Evolutionary conservation across 2,888 invertebrate genomes (phyloP), one percentile per base, ranked within the genome.

Genomic region (Marronus borbonicus): DNA sequence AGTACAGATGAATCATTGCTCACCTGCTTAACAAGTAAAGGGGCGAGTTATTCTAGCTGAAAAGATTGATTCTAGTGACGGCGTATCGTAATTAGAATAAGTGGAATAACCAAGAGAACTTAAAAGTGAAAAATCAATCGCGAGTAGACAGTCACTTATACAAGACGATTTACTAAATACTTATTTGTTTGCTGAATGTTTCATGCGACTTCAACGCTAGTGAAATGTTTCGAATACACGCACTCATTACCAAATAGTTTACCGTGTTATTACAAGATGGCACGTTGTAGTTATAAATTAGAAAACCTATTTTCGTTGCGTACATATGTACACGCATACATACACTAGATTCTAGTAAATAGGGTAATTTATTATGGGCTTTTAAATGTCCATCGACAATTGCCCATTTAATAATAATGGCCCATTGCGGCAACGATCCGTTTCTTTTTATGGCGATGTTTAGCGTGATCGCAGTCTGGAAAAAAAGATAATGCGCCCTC

Each of bases 361-460:
- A 31, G 14, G 44, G 31, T 62, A 24, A 62, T 62, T 62, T 62
- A 62, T 62, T 62, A 28, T 28, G 28, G 24, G 28, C 24, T 14
- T 62, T 31, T n/a, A 62, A 31, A 62, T 31, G 31, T 31, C 31
- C 62, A 62, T 62, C 62, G 62, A 62, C 62, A 14, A 62, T 31
- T 31, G 62, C 31, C 28, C 62, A 31, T 62, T 28, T 62, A 62
- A 62, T 62, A 62, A 31, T 62, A 62, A 62, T 62, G 31, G 62
- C 28, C 62, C 62, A 8, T 62, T 62, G 31, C 3, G 12, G 14
- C 62, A 31, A 31, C 62, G 62, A 31, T 24, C 31, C 14, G 20
- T 62, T 62, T 31, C 31, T 31, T 62, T 62, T 31, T 36, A 62
- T 31, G 28, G 28, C 14, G 62, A 62, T 28, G 24, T 24, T 31